Base-by-base conservation (phyloP, 2,797 vertebrate genomes). In the Mareca penelope region DNA sequence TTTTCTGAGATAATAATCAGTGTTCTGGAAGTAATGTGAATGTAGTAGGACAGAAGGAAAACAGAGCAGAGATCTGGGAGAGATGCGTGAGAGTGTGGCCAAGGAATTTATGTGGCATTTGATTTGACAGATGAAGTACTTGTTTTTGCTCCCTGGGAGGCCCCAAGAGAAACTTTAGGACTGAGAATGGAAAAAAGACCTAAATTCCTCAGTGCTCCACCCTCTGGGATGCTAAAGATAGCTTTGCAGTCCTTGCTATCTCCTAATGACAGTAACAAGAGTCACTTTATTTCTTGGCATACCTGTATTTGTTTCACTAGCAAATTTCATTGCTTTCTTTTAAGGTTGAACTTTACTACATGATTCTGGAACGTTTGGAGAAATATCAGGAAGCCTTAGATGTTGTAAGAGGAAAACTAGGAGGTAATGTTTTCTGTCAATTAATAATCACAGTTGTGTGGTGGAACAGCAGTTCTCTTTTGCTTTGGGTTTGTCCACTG, bases 291-390 rank as follows among this genome's bases (percentile, higher is more conserved):
- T 85, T 93, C 71, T 88, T 86, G 87, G 55, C 80, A 64, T 48
- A 79, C 70, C 80, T 93, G 52, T 44, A 5, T 39, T 82, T 85
- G 33, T 80, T 89, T 93, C 73, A 50, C 60, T 71, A 55, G 56
- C 70, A 78, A 39, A 59, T 85, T 44, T 95, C 37, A 85, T 22
- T 78, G 52, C 29, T 95, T 44, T 89, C 50, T 70, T 93, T 71
- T 76, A 91, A 99, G 99, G 99, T 99, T 39, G 99, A 99, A 79
- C 98, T 99, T 81, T 99, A 99, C 96, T 99, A 98, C 90, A 99
- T 99, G 99, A 99, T 99, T 92, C 97, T 99, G 96, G 99, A 99
- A 96, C 98, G 99, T 31, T 85, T 99, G 97, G 99, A 99, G 79
- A 99, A 99, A 93, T 99, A 98, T 89, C 98, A 98, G 40, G 99